Percentiles rank a stretch among this genome's conserved stretches.
These are phyloP conservation scores for Heliocidaris erythrogramma DNA, from an alignment of 35 echinoderm and acorn worm genomes.

Conservation along the genomic window DNA sequence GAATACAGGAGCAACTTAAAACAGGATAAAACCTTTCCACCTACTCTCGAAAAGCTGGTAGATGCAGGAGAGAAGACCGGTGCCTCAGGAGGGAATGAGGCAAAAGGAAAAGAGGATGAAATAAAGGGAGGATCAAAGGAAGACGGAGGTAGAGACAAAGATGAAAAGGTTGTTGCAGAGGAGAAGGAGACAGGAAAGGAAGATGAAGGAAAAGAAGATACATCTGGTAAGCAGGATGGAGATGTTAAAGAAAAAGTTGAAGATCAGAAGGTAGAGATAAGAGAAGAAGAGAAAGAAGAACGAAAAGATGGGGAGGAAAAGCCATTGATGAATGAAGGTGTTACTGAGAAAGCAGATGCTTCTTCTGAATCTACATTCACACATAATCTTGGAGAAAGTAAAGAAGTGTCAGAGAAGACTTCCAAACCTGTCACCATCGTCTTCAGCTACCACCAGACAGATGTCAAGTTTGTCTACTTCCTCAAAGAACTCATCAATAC, in stretches of 20 bases:
- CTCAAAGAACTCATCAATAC: conserved; percentile 28
- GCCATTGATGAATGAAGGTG: not conserved
- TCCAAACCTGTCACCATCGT: conserved; percentile 17
- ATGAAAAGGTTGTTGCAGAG: not conserved
- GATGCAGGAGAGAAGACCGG: not conserved
- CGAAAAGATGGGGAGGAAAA: not conserved
- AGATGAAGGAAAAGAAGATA: conserved; percentile 24
- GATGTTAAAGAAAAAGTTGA: not conserved
- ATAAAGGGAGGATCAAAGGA: not conserved
- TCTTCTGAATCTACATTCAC: too few relatives aligned
- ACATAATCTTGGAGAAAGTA: not conserved
- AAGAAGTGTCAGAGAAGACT: not conserved
- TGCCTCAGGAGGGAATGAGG: not conserved
- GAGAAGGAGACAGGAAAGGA: not conserved
- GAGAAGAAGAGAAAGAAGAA: not conserved
- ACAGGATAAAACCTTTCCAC: not conserved
- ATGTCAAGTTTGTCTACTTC: conserved; percentile 58
- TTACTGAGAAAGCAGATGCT: not conserved
- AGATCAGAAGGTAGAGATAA: not conserved
- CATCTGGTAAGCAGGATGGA: not conserved
- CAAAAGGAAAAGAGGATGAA: not conserved
- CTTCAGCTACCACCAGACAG: conserved; percentile 58
- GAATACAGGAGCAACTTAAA: not conserved
- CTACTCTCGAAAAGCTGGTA: not conserved
- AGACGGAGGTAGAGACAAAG: not conserved